A percentile compares a stretch with the other conserved stretches of the same genome.
Conservation (phyloP, 2,797 vertebrate genomes). For the Sebastes taczanowskii region DNA sequence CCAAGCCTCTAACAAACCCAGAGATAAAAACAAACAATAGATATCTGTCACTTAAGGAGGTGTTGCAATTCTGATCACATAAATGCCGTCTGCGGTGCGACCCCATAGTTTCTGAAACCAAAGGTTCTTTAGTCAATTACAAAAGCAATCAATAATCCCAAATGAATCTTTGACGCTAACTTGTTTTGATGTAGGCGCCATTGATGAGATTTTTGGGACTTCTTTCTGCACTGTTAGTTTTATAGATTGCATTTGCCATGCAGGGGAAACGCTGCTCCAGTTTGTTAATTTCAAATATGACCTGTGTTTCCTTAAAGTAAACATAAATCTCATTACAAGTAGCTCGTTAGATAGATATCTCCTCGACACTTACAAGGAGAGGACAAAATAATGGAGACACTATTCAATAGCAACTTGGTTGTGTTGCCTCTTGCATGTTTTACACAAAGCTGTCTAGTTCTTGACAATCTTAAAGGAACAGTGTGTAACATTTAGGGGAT, state of each 20-base stretch:
- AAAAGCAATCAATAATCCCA: slow-evolving; percentile 78
- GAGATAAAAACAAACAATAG: neutral
- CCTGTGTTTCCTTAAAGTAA: slow-evolving; percentile 23
- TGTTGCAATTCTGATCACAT: slow-evolving; percentile 67
- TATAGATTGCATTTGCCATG: slow-evolving; percentile 71
- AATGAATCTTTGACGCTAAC: slow-evolving; percentile 65
- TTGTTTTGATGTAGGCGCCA: slow-evolving; percentile 61
- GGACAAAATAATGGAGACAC: slow-evolving; percentile 9
- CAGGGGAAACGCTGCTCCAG: slow-evolving; percentile 32
- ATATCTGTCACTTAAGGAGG: neutral
- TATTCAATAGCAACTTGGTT: neutral
- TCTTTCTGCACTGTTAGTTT: slow-evolving; percentile 75
- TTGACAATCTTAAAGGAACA: neutral
- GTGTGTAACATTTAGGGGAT: too few relatives aligned
- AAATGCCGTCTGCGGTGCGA: slow-evolving; percentile 25
- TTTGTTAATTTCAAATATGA: slow-evolving; percentile 52
- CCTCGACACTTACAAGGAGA: neutral
- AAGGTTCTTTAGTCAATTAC: slow-evolving; percentile 70
- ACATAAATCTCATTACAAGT: slow-evolving; percentile 35
- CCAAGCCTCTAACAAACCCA: neutral
- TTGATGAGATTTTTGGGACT: slow-evolving; percentile 70
- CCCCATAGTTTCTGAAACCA: slow-evolving; percentile 48
- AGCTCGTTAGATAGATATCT: neutral
- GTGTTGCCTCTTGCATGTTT: neutral
- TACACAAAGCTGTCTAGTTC: neutral